A percentile compares a stretch with the other conserved stretches of the same genome.
Conservation (phyloP, 2,797 vertebrate species). For the Gouania willdenowi region DNA sequence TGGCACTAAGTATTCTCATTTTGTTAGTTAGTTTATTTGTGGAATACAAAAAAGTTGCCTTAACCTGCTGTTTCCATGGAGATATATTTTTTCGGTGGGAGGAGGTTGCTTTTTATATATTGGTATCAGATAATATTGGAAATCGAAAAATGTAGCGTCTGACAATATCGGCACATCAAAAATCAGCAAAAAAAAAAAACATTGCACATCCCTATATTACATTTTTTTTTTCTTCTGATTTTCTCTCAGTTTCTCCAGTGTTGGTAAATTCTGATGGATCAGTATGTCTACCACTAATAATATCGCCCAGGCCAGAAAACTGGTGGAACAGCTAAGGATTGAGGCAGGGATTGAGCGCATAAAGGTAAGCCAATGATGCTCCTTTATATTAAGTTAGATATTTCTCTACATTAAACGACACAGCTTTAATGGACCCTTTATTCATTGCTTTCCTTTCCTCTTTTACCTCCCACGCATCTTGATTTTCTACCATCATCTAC, state of each 20-base stretch:
- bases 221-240: conserved; percentile 1
- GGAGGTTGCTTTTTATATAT: no score
- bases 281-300: conserved; percentile 96
- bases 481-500: neutral
- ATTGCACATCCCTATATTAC: neutral
- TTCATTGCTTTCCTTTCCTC: neutral
- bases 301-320: conserved; percentile 93
- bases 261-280: conserved; percentile 83
- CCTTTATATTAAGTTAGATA: no score
- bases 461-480: neutral
- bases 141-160: no score
- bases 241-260: conserved; percentile 63
- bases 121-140: no score
- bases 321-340: conserved; percentile 96
- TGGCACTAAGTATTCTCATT: no score
- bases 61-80: no score
- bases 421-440: neutral
- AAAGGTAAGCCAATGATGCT: conserved; percentile 74
- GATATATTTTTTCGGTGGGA: no score
- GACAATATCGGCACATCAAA: no score
- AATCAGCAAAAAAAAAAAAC: no score
- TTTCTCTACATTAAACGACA: neutral
- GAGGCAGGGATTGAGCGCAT: conserved; percentile 93
- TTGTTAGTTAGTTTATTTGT: no score
- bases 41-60: no score